Percentiles rank a stretch among this genome's conserved stretches.
Evolutionary conservation across 2,113 vertebrate genomes (phyloP).

Genomic region (Brachyhypopomus gauderio): DNA sequence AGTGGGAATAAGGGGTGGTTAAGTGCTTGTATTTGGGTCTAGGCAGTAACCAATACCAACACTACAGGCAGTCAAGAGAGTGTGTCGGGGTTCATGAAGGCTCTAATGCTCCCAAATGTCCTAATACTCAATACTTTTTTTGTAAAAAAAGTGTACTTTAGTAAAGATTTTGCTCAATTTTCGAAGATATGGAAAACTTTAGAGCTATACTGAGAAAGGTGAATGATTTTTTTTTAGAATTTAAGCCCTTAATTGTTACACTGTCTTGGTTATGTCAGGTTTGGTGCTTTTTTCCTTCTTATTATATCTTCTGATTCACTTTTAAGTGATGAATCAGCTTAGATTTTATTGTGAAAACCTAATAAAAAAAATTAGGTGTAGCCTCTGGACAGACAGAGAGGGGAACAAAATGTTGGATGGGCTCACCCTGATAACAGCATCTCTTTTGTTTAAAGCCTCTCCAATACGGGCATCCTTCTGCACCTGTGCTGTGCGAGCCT

Average conservation of each 20-base stretch:
- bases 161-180: too few species aligned
- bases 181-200: too few species aligned
- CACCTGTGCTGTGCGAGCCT: constrained; percentile 87
- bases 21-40: not conserved
- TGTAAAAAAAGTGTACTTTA: too few species aligned
- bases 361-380: not conserved
- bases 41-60: not conserved
- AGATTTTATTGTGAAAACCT: too few species aligned
- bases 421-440: constrained; percentile 85
- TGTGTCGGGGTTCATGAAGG: not conserved
- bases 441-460: constrained; percentile 86
- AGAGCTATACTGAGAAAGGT: too few species aligned
- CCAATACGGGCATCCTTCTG: constrained; percentile 90
- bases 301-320: too few species aligned
- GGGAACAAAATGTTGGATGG: not conserved
- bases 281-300: too few species aligned
- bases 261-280: too few species aligned
- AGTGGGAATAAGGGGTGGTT: not conserved
- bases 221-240: too few species aligned
- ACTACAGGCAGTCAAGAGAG: not conserved
- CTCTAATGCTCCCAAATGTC: not conserved
- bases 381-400: not conserved
- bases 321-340: too few species aligned
- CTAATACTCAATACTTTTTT: not conserved
- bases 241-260: too few species aligned